Evolutionary conservation across 2,113 vertebrate genomes (phyloP).

Genomic region (Oreochromis tanganicae): DNA sequence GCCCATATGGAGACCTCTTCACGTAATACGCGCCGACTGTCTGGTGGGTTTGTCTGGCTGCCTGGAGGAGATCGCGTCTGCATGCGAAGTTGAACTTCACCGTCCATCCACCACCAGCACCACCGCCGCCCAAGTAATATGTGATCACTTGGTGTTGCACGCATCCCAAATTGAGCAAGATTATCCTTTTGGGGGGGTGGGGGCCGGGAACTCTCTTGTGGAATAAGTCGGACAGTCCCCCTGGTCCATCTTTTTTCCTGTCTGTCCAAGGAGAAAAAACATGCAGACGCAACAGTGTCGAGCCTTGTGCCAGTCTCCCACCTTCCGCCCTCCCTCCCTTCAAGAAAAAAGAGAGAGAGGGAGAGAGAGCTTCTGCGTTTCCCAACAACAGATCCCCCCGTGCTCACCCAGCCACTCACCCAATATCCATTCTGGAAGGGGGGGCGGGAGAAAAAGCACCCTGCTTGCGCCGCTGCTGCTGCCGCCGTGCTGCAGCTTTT

Average conservation of each 20-base stretch:
- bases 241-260: slow-evolving; percentile 4
- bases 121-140: slow-evolving; percentile 43
- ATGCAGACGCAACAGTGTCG: slow-evolving; percentile 65
- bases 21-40: slow-evolving; percentile 15
- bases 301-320: slow-evolving; percentile 34
- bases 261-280: slow-evolving; percentile 28
- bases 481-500: slow-evolving; percentile 38
- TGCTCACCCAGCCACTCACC: slow-evolving; percentile 33
- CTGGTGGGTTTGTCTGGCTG: slow-evolving; percentile 32
- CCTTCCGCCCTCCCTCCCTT: not conserved
- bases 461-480: not conserved
- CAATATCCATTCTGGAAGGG: slow-evolving; percentile 36
- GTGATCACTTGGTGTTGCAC: slow-evolving; percentile 45
- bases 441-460: not conserved
- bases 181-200: slow-evolving; percentile 52
- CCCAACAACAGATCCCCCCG: slow-evolving; percentile 24
- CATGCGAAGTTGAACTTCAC: slow-evolving; percentile 63
- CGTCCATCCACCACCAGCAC: slow-evolving; percentile 44
- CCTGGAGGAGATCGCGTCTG: slow-evolving; percentile 29
- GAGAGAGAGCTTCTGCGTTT: slow-evolving; percentile 8
- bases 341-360: not conserved
- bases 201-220: slow-evolving; percentile 41
- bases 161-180: slow-evolving; percentile 57
- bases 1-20: slow-evolving; percentile 1
- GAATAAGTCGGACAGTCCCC: slow-evolving; percentile 44